phyloP scores from a whole-genome alignment of 2,113 vertebrate genomes.

The Bubo blakistoni region DNA sequence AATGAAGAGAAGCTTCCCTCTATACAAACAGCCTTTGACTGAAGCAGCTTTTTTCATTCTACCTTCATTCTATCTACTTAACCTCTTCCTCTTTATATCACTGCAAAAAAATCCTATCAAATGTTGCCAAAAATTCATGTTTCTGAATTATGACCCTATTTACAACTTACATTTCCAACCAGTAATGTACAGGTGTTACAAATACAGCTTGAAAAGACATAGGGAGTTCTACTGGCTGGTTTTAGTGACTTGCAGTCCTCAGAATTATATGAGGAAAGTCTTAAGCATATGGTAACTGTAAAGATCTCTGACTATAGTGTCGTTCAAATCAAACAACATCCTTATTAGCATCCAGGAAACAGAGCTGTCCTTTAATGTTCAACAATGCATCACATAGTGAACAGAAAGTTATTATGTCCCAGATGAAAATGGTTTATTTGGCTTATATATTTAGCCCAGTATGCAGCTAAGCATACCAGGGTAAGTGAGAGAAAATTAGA shows the following conservation, averaged over 20 bases:
- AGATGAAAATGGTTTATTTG: not conserved
- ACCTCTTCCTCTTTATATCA: not conserved
- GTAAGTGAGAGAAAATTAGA: not conserved
- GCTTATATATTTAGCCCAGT: not conserved
- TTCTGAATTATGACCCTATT: not conserved
- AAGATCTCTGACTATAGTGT: not conserved
- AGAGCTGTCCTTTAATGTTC: not conserved
- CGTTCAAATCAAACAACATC: slow-evolving; percentile 44
- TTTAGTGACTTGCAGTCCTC: not conserved
- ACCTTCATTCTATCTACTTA: not conserved
- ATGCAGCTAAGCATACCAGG: not conserved
- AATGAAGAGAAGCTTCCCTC: not conserved
- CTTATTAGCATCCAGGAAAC: slow-evolving; percentile 31
- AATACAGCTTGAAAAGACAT: not conserved
- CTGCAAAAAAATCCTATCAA: not conserved
- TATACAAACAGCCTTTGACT: not conserved
- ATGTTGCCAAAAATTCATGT: not conserved
- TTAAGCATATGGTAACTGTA: slow-evolving; percentile 15
- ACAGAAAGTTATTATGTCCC: not conserved
- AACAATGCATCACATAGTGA: not conserved
- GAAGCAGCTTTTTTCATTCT: not conserved
- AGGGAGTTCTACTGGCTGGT: not conserved
- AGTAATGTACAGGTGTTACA: not conserved
- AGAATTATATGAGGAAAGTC: not conserved
- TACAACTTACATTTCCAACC: not conserved